A percentile compares a stretch with the other conserved stretches of the same genome.
These are phyloP conservation scores for Caenorhabditis sinica DNA, from an alignment of 2,888 invertebrate genomes.

Conservation along the genomic window DNA sequence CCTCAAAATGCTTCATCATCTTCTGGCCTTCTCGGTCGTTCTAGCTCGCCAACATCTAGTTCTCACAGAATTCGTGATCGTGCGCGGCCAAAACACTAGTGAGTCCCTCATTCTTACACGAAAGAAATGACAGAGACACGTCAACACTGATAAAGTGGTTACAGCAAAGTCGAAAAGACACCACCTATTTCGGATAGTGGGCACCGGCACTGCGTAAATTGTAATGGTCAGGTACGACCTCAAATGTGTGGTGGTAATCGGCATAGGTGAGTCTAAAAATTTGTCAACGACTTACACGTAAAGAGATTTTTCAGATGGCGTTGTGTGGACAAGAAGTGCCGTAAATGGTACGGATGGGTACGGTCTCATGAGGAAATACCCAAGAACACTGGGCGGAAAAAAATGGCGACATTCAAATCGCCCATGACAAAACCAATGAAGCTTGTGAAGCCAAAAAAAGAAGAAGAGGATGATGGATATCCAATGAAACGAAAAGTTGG, in stretches of 20 bases:
- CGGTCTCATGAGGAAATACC: slow-evolving; percentile 81
- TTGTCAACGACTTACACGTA: background rate
- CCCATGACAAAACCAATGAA: slow-evolving; percentile 39
- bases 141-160: slow-evolving; percentile 66
- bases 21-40: slow-evolving; percentile 29
- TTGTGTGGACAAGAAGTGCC: slow-evolving; percentile 82
- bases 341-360: slow-evolving; percentile 83
- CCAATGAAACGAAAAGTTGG: slow-evolving; percentile 64
- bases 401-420: slow-evolving; percentile 40
- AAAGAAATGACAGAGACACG: slow-evolving; percentile 32
- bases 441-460: slow-evolving; percentile 53
- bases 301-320: slow-evolving; percentile 75
- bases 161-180: slow-evolving; percentile 81
- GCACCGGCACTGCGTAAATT: slow-evolving; percentile 77
- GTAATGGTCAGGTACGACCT: slow-evolving; percentile 79
- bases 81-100: slow-evolving; percentile 63
- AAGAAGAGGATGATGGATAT: slow-evolving; percentile 49
- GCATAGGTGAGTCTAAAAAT: slow-evolving; percentile 59
- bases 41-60: slow-evolving; percentile 43
- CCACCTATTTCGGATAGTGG: slow-evolving; percentile 77
- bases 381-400: slow-evolving; percentile 77
- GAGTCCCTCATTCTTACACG: slow-evolving; percentile 24
- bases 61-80: slow-evolving; percentile 53
- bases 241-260: slow-evolving; percentile 80
- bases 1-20: background rate